Conservation (phyloP, 2,888 invertebrate species). For the Metallyticus violacea region DNA sequence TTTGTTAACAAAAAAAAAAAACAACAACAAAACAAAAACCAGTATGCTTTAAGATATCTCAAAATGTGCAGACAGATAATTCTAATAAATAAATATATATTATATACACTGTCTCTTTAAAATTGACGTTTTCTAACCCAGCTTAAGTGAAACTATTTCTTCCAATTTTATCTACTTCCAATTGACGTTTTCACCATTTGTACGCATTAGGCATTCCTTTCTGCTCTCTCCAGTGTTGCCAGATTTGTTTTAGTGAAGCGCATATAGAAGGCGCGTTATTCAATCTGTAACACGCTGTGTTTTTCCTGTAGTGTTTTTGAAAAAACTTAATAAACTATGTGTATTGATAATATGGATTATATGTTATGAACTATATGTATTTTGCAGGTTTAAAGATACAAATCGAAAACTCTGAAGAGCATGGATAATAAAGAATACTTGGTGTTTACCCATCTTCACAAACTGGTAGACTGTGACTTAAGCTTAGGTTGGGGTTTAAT, state of each 20-base stretch:
- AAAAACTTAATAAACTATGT: neutral
- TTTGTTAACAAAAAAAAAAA: no score
- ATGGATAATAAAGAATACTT: neutral
- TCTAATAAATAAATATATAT: no score
- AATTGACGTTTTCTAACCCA: neutral
- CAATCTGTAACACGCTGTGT: neutral
- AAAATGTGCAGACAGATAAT: no score
- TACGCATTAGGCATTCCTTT: neutral
- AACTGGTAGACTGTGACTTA: neutral
- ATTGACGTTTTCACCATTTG: neutral
- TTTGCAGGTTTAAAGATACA: neutral
- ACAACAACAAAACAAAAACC: no score
- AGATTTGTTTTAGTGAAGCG: neutral
- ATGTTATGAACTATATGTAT: neutral
- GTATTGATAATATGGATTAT: neutral
- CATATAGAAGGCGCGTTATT: neutral
- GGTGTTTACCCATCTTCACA: neutral
- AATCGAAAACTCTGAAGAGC: neutral
- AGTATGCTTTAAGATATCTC: no score
- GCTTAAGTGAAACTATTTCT: neutral
- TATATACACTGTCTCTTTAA: no score
- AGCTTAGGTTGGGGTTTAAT: neutral
- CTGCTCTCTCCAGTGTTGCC: neutral
- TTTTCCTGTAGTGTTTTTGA: neutral
- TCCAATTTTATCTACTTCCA: neutral